These are phyloP conservation scores for Hemicordylus capensis DNA, from an alignment of 2,113 vertebrate species.

Conservation along the genomic window DNA sequence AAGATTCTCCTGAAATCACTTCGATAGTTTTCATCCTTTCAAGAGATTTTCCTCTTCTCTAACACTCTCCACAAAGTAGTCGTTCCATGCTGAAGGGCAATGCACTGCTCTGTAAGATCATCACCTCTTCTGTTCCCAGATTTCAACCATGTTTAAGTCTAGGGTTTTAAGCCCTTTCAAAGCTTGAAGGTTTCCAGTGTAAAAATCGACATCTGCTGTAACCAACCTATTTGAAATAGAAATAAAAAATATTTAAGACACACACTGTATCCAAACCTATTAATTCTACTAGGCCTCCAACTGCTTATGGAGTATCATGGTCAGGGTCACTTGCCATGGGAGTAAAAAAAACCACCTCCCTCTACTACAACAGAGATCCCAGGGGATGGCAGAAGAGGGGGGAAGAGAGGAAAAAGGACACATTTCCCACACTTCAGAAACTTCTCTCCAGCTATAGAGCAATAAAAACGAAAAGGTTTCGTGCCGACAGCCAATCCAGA, in stretches of 20 bases:
- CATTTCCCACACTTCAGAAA: too few species aligned
- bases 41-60: slow-evolving; percentile 44
- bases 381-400: too few species aligned
- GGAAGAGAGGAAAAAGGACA: too few species aligned
- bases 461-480: too few species aligned
- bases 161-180: slow-evolving; percentile 91
- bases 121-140: slow-evolving; percentile 99
- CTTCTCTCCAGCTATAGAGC: too few species aligned
- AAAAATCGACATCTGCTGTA: slow-evolving; percentile 96
- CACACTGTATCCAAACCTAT: too few species aligned
- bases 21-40: slow-evolving; percentile 56
- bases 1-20: slow-evolving; percentile 59
- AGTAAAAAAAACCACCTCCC: too few species aligned
- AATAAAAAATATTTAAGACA: not conserved
- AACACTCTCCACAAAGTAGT: slow-evolving; percentile 58
- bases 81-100: slow-evolving; percentile 55
- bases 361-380: too few species aligned
- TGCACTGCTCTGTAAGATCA: slow-evolving; percentile 58
- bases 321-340: too few species aligned
- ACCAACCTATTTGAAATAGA: slow-evolving; percentile 83
- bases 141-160: slow-evolving; percentile 95
- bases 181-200: slow-evolving; percentile 94
- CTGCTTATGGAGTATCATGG: too few species aligned
- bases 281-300: too few species aligned
- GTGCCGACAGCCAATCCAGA: too few species aligned